phyloP scores from a whole-genome alignment of 2,888 invertebrate species.

The Dorcus parallelipipedus region DNA sequence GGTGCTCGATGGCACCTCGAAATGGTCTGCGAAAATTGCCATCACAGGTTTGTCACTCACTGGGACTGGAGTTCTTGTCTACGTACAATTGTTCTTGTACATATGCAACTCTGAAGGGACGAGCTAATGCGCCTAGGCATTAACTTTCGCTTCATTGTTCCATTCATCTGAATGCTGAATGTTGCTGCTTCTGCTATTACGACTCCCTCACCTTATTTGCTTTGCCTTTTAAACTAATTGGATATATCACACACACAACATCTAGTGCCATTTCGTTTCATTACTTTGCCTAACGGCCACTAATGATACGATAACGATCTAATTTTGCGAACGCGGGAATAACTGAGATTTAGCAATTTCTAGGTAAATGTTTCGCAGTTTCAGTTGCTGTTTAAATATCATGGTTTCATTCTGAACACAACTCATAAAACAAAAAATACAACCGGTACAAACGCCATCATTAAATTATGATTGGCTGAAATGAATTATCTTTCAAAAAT shows the following conservation, averaged over 20 bases:
- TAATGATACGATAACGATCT: no score
- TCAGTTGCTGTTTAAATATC: no score
- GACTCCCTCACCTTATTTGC: slow-evolving; percentile 22
- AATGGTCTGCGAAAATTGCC: slow-evolving; percentile 99
- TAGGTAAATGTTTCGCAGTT: no score
- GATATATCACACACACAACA: slow-evolving; percentile 31
- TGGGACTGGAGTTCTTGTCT: no score
- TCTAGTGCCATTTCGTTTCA: background rate
- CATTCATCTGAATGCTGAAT: slow-evolving; percentile 35
- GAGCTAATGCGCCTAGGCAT: background rate
- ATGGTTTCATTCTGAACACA: no score
- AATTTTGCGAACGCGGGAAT: no score
- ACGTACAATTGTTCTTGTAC: background rate
- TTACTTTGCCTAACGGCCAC: no score
- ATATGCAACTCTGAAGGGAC: background rate
- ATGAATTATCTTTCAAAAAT: no score
- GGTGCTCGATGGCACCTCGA: slow-evolving; percentile 98
- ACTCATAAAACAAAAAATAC: no score
- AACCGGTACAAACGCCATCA: no score
- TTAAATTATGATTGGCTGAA: no score
- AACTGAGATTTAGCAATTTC: no score
- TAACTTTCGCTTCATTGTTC: slow-evolving; percentile 1
- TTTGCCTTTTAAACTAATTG: slow-evolving; percentile 30
- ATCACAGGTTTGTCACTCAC: slow-evolving; percentile 89
- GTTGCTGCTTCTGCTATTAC: slow-evolving; percentile 34